Evolutionary conservation across 2,888 invertebrate species (phyloP).

Genomic region (Diaprepes abbreviatus): DNA sequence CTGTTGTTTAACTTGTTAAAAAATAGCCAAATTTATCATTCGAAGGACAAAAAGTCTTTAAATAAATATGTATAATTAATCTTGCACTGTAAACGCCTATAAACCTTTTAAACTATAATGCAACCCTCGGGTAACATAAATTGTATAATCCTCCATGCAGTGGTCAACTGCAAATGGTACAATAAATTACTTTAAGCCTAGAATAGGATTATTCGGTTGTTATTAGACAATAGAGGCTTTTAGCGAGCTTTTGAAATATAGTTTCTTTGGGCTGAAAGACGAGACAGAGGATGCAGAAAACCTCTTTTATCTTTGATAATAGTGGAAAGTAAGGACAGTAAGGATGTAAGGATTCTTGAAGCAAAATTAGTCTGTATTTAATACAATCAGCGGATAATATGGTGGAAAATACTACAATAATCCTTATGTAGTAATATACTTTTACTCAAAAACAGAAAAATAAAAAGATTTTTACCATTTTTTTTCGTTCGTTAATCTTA

Average conservation of each 20-base stretch:
- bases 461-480: too few species aligned
- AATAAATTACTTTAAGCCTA: conserved; percentile 2
- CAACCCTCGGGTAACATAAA: conserved; percentile 2
- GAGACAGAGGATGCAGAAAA: too few species aligned
- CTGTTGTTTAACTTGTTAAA: too few species aligned
- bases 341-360: too few species aligned
- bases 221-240: conserved; percentile 5
- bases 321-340: too few species aligned
- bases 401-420: too few species aligned
- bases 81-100: conserved; percentile 1
- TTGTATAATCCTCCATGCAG: not conserved
- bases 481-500: too few species aligned
- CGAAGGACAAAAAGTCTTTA: not conserved
- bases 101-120: not conserved
- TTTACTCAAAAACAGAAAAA: too few species aligned
- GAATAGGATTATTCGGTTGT: not conserved
- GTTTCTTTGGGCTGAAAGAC: not conserved
- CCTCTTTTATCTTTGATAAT: too few species aligned
- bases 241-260: not conserved
- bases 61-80: not conserved
- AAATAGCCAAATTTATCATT: not conserved
- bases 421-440: too few species aligned
- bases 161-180: conserved; percentile 9
- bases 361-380: too few species aligned
- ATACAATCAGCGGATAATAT: too few species aligned